Evolutionary conservation across 2,113 vertebrate genomes (phyloP), one percentile per base, ranked within the genome.

Genomic region (Saimiri boliviensis): DNA sequence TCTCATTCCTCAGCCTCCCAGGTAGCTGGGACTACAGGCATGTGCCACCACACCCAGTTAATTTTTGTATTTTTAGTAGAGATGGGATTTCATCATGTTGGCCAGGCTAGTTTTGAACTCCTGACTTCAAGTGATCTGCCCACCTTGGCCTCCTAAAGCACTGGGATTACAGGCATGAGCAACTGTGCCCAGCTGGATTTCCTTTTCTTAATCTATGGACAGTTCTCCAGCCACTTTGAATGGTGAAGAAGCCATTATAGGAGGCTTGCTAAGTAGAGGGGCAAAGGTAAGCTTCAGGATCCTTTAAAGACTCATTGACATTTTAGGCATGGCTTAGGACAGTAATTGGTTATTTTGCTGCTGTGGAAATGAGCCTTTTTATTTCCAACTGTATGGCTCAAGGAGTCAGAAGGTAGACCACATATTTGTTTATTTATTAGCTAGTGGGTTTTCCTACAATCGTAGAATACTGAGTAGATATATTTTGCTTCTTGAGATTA

Each of bases 401-500:
- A 74, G 30, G 27, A 2, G 12, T 96, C 63, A 88, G n/a, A 82
- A 79, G 27, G 52, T 32, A 91, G 19, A 94, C 71, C 32, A 85
- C 11, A 8, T 0, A 7, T 49, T 20, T 73, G 9, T 71, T 70
- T 70, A 63, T 63, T 89, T 92, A 68, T 40, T 8, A 91, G 35
- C 20, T 79, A 19, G 8, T 52, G 2, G 66, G 25, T 68, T 4
- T 45, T 16, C 66, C 58, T 70, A 16, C 3, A 76, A 27, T 82
- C 25, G 73, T 5, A 87, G 25, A 81, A 76, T 74, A 56, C 52
- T 56, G 27, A 25, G 25, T 49, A 66, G 42, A 86, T 71, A 77
- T 63, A 91, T 49, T 96, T 86, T 89, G 54, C 66, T 79, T 93
- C 20, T 86, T 88, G 74, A 88, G 37, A 91, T 88, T 93, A 81